Conservation (phyloP, 2,888 invertebrate species). For the Macrophya alboannulata region DNA sequence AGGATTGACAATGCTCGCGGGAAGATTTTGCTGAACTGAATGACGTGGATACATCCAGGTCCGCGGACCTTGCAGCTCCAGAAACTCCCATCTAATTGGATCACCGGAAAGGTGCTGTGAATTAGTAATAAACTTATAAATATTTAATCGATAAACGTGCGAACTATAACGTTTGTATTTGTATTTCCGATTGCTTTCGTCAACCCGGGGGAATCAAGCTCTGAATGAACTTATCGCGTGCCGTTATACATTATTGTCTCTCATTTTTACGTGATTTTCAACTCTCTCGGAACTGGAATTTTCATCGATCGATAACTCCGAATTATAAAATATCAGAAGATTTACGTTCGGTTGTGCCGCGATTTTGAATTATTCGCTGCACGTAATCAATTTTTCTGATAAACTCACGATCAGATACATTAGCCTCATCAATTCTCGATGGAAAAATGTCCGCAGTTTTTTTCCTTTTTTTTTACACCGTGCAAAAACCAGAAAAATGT, state of each 20-base stretch:
- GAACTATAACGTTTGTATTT: background rate
- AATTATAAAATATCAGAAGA: background rate
- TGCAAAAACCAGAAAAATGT: too few species aligned
- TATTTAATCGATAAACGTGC: background rate
- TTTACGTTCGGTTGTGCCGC: too few species aligned
- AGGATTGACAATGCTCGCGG: background rate
- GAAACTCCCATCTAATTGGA: background rate
- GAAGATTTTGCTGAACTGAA: background rate
- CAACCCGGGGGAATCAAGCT: background rate
- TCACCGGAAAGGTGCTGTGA: background rate
- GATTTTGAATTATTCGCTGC: too few species aligned
- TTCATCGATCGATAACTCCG: background rate
- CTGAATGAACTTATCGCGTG: background rate
- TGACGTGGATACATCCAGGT: background rate
- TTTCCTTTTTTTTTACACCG: too few species aligned
- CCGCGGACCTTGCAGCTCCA: background rate
- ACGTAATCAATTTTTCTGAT: too few species aligned
- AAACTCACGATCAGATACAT: too few species aligned
- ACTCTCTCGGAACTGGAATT: background rate
- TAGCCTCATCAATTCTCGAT: too few species aligned
- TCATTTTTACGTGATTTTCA: background rate
- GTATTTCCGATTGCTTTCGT: too few species aligned
- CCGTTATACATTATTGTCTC: background rate
- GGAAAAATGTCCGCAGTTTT: too few species aligned
- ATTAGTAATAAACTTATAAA: background rate